Evolutionary conservation across 2,113 vertebrate species (phyloP).

Genomic region (Lasiurus borealis): DNA sequence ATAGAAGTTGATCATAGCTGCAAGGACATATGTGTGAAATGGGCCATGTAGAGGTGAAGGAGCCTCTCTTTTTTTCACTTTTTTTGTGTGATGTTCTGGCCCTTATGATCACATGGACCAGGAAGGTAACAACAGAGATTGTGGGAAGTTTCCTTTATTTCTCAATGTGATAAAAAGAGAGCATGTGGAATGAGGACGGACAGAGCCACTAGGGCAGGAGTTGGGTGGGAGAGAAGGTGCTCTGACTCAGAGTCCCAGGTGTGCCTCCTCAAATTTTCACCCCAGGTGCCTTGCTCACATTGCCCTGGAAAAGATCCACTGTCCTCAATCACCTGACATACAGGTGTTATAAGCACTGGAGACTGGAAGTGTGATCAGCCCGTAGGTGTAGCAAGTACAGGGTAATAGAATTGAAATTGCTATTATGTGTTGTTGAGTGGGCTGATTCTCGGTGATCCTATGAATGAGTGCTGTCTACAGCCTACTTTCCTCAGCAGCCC

Average conservation of each 20-base stretch:
- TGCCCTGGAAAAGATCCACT: not conserved
- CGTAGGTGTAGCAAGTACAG: not conserved
- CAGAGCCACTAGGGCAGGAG: not conserved
- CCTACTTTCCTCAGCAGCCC: not conserved
- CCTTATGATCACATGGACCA: not conserved
- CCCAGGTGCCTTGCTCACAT: rapidly evolving
- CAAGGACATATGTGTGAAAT: not conserved
- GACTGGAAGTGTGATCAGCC: not conserved
- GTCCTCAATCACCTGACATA: not conserved
- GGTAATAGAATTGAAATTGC: rapidly evolving
- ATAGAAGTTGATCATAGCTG: not conserved
- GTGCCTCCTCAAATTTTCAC: rapidly evolving
- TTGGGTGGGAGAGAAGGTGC: rapidly evolving
- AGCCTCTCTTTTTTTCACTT: too few species aligned
- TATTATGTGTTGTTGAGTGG: not conserved
- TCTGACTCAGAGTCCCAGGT: rapidly evolving
- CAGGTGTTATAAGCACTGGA: not conserved
- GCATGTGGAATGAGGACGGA: too few species aligned
- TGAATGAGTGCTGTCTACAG: not conserved
- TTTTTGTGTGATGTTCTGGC: not conserved
- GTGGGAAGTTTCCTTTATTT: not conserved
- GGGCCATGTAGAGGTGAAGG: not conserved
- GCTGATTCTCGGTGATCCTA: not conserved
- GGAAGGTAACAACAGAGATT: not conserved
- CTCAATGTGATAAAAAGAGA: not conserved